These are phyloP conservation scores for Lottia scabra DNA, from an alignment of 2,888 invertebrate species.

Conservation along the genomic window DNA sequence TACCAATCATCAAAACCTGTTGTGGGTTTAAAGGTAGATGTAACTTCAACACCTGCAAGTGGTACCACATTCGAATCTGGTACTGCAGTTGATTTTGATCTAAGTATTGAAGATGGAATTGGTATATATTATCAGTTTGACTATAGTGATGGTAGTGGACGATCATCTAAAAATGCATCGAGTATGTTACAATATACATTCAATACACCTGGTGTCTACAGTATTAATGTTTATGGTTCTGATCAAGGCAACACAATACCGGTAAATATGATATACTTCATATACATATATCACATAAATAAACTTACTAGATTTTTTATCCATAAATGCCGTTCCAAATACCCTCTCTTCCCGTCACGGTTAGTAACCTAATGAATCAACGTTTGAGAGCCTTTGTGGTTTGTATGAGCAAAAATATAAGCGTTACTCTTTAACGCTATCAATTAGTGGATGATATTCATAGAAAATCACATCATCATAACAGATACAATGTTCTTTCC, in stretches of 20 bases:
- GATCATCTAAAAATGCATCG: constrained; percentile 43
- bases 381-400: too few relatives aligned
- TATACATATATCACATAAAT: too few relatives aligned
- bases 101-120: constrained; percentile 25
- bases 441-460: too few relatives aligned
- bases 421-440: too few relatives aligned
- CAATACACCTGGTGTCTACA: constrained; percentile 55
- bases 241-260: constrained; percentile 44
- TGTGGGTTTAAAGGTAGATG: constrained; percentile 24
- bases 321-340: too few relatives aligned
- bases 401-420: too few relatives aligned
- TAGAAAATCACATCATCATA: too few relatives aligned
- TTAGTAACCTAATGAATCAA: too few relatives aligned
- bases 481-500: too few relatives aligned
- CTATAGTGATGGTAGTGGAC: constrained; percentile 60
- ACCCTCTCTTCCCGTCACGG: too few relatives aligned
- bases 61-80: constrained; percentile 15
- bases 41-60: constrained; percentile 12
- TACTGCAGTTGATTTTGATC: constrained; percentile 25
- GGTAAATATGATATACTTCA: constrained; percentile 34
- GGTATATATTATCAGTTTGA: constrained; percentile 53
- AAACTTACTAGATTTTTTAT: too few relatives aligned
- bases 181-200: constrained; percentile 45
- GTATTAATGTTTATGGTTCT: constrained; percentile 50
- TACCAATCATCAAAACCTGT: constrained; percentile 40